Conservation (phyloP, 2,113 vertebrate species). For the Cyphomyrus plagiostoma region DNA sequence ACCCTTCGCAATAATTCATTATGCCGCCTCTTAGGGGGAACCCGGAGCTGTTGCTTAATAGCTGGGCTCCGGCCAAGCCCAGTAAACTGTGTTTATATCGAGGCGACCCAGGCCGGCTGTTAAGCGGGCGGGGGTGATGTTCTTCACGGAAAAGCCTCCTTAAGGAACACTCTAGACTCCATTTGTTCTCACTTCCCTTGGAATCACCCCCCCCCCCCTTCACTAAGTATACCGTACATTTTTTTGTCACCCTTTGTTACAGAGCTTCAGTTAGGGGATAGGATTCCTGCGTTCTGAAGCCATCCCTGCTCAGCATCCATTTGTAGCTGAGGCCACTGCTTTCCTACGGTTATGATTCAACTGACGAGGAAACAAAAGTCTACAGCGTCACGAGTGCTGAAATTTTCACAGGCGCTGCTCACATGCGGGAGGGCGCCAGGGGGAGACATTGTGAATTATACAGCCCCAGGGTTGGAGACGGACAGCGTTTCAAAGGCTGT, state of each 20-base stretch:
- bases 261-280: not conserved
- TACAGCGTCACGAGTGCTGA: slow-evolving; percentile 50
- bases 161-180: slow-evolving; percentile 10
- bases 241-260: not conserved
- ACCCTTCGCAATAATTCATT: slow-evolving; percentile 58
- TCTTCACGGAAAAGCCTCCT: slow-evolving; percentile 34
- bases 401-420: slow-evolving; percentile 55
- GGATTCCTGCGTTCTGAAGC: not conserved
- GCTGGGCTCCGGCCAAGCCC: slow-evolving; percentile 48
- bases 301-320: not conserved
- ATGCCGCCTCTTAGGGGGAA: slow-evolving; percentile 50
- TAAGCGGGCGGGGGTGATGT: slow-evolving; percentile 60
- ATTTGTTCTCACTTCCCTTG: slow-evolving; percentile 13
- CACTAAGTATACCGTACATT: not conserved
- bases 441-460: slow-evolving; percentile 25
- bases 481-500: slow-evolving; percentile 22
- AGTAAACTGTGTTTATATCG: slow-evolving; percentile 66
- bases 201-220: not conserved
- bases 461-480: slow-evolving; percentile 17
- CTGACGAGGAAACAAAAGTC: slow-evolving; percentile 59
- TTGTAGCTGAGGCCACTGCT: not conserved
- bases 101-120: slow-evolving; percentile 63
- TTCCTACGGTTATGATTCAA: slow-evolving; percentile 42
- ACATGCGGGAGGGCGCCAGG: slow-evolving; percentile 34
- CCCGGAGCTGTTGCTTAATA: slow-evolving; percentile 48